Percentiles rank a stretch among this genome's conserved stretches.
These are phyloP conservation scores for Strigamia transsilvanica DNA, from an alignment of 2,888 invertebrate genomes.

Conservation along the genomic window DNA sequence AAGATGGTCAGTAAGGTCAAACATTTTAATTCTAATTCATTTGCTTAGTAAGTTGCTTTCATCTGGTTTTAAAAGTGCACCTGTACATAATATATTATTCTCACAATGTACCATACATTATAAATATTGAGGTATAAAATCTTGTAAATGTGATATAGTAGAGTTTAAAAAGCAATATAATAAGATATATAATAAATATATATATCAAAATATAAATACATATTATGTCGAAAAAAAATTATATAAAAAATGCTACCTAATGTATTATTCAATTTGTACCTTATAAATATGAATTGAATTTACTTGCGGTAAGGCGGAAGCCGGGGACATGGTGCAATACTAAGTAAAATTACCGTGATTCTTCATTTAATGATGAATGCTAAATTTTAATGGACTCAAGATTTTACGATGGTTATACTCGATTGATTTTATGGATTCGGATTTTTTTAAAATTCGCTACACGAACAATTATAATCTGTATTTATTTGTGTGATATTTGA, in stretches of 20 bases:
- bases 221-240: neutral
- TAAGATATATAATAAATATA: neutral
- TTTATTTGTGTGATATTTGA: conserved; percentile 42
- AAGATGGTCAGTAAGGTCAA: neutral
- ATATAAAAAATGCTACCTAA: neutral
- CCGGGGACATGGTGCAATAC: conserved; percentile 19
- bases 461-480: neutral
- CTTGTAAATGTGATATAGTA: conserved; percentile 44
- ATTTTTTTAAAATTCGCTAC: neutral
- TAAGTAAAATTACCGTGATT: neutral
- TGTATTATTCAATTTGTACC: conserved; percentile 42
- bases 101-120: conserved; percentile 37
- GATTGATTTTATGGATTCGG: neutral
- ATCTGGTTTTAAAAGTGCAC: conserved; percentile 23
- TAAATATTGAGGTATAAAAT: conserved; percentile 42
- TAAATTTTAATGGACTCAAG: neutral
- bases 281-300: conserved; percentile 11
- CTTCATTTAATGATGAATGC: neutral
- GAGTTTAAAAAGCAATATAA: conserved; percentile 17
- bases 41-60: conserved; percentile 14
- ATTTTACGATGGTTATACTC: neutral
- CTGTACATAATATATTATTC: conserved; percentile 18
- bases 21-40: conserved; percentile 9
- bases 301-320: conserved; percentile 20
- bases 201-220: neutral